A percentile compares a stretch with the other conserved stretches of the same genome.
phyloP scores from a whole-genome alignment of 2,888 invertebrate genomes.

The Phengaris alcon region DNA sequence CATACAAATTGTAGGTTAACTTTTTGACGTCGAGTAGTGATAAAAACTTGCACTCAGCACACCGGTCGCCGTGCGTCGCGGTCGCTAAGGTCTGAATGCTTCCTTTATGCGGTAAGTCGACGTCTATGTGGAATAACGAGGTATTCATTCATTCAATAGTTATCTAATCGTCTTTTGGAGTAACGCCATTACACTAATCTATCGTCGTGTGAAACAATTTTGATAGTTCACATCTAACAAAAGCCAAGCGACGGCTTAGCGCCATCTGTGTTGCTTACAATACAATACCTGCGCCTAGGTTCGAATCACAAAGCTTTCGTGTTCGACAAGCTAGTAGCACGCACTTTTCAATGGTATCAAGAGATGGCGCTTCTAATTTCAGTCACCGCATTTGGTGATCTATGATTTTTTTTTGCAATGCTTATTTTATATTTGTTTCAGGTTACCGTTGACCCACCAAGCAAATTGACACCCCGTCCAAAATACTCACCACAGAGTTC shows the following conservation, averaged over 20 bases:
- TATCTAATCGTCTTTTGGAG: no score
- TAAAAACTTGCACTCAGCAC: no score
- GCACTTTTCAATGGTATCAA: not conserved
- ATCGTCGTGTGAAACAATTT: no score
- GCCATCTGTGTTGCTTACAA: not conserved
- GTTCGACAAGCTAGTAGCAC: not conserved
- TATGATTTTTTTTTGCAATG: not conserved
- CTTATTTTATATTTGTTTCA: constrained; percentile 36
- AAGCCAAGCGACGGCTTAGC: not conserved
- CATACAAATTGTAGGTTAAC: no score
- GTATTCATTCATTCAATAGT: no score
- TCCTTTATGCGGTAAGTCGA: no score
- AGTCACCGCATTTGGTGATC: not conserved
- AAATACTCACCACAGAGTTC: constrained; percentile 72
- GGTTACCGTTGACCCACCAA: constrained; percentile 74
- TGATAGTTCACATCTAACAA: no score
- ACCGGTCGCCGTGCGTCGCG: no score
- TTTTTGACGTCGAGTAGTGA: no score
- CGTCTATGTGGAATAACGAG: no score
- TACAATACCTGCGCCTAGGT: not conserved
- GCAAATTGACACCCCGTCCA: constrained; percentile 62
- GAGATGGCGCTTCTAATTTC: constrained; percentile 19
- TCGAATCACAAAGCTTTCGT: not conserved
- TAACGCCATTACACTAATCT: no score
- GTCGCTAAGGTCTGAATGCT: no score